A percentile compares a stretch with the other conserved stretches of the same genome.
phyloP scores from a whole-genome alignment of 2,797 vertebrate genomes.

The Sebastes taczanowskii region DNA sequence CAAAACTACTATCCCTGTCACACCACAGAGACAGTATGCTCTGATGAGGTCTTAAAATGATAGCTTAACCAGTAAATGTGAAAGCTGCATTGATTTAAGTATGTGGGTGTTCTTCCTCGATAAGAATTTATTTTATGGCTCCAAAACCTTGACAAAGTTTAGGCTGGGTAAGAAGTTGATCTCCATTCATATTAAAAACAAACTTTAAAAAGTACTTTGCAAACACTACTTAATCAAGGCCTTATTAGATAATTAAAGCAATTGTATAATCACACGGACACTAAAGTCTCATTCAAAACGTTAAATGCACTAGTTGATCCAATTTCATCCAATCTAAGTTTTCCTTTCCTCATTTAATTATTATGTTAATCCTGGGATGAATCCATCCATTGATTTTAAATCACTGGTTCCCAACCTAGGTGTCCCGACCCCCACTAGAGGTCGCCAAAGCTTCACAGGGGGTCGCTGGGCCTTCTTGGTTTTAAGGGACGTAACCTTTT shows the following conservation, averaged over 20 bases:
- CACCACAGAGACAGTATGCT: background rate
- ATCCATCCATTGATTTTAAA: background rate
- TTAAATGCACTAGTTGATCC: background rate
- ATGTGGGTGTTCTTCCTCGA: background rate
- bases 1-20: background rate
- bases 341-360: background rate
- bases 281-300: background rate
- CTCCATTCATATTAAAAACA: background rate
- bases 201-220: background rate
- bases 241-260: background rate
- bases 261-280: background rate
- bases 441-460: too few species aligned
- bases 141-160: background rate
- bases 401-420: too few species aligned
- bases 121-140: background rate
- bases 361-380: background rate
- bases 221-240: background rate
- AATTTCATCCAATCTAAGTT: background rate
- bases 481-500: too few species aligned
- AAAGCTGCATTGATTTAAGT: constrained; percentile 3
- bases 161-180: background rate
- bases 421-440: too few species aligned
- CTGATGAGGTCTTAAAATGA: background rate
- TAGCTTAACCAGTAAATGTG: background rate
- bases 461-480: too few species aligned